Base-by-base conservation (phyloP, 2,797 vertebrate species). In the Harpagifer antarcticus region DNA sequence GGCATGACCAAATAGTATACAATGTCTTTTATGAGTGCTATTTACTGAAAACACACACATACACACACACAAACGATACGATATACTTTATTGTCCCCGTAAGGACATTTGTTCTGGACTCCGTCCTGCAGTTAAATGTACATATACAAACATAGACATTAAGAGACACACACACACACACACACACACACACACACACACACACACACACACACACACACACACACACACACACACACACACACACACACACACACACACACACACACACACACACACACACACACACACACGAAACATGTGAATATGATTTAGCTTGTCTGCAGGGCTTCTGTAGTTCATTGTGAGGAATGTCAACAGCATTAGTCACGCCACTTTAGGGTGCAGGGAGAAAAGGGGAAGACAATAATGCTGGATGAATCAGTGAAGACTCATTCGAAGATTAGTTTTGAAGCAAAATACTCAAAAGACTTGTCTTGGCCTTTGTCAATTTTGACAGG, bases 291-390 rank as follows among this genome's bases (percentile, higher is more conserved):
- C 57, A 9, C 44, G 74, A 57, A 71, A 50, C n/a, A 54, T 40
- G 2, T 37, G 56, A 15, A 7, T 40, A 47, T 3, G 17, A 56
- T 65, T 49, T 42, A 42, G 23, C 43, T 48, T 9, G 20, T 60
- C 74, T 55, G 8, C 20, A 14, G 23, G 27, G 49, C 17, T 50
- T 52, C 52, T 53, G 42, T 72, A 64, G 49, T 57, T 19, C 69
- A 53, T 52, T 63, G 61, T 69, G 63, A 79, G n/a, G 64, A 59
- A 85, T 78, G 73, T 74, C 23, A n/a, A 9, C 52, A 12, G 13
- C 1, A 5, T 82, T 81, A 90, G 66, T 88, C 84, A 88, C 3
- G 0, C 2, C 0, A 49, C 15, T 69, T 82, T 60, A 53, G 79
- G 37, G 19, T 53, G 60, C 11, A 3, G 40, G 57, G 60, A 76